phyloP scores from a whole-genome alignment of 2,888 invertebrate species.

The Andrena fulva region DNA sequence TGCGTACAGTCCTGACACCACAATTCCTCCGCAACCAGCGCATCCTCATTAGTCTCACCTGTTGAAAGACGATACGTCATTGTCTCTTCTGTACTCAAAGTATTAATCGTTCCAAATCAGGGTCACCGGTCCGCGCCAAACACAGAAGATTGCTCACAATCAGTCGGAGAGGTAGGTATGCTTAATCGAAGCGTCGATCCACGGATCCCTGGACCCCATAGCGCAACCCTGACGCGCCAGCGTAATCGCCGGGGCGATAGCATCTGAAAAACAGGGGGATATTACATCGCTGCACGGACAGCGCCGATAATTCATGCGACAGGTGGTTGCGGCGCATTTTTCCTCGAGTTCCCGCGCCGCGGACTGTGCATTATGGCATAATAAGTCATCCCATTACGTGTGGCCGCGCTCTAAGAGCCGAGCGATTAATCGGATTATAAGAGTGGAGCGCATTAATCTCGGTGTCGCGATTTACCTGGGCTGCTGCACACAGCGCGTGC shows the following conservation, averaged over 20 bases:
- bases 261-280: background rate
- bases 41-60: background rate
- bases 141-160: background rate
- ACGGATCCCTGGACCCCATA: background rate
- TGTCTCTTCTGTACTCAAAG: background rate
- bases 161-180: background rate
- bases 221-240: background rate
- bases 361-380: slow-evolving; percentile 18
- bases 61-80: no score
- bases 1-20: no score
- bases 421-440: slow-evolving; percentile 53
- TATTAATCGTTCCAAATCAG: background rate
- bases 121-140: background rate
- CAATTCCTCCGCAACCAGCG: no score
- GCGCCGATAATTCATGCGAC: slow-evolving; percentile 51
- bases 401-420: slow-evolving; percentile 15
- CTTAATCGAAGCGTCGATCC: background rate
- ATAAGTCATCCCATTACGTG: slow-evolving; percentile 48
- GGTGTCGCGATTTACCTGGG: slow-evolving; percentile 29
- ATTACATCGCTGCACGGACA: background rate
- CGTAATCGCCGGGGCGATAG: background rate
- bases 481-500: slow-evolving; percentile 6
- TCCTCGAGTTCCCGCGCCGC: background rate
- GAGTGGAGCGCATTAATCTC: slow-evolving; percentile 50
- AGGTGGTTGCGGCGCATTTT: slow-evolving; percentile 41